These are phyloP conservation scores for Magallana ariakensis DNA, from an alignment of 1,140 invertebrate genomes.

Conservation along the genomic window DNA sequence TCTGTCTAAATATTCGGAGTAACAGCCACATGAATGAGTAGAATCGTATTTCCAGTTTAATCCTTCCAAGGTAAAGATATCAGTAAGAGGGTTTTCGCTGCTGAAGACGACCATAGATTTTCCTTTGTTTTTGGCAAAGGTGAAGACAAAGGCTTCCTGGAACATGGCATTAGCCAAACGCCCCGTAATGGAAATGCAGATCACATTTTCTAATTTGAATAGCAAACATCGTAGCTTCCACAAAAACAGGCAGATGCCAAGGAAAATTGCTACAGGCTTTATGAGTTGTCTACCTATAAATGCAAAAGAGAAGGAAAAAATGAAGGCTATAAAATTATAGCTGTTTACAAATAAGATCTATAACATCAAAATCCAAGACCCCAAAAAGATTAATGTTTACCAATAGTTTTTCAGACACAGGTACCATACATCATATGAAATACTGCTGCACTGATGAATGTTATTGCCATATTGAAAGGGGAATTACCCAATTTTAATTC, in stretches of 20 bases:
- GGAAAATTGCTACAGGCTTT: neutral
- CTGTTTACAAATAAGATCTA: too few species aligned
- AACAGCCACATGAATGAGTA: conserved; percentile 26
- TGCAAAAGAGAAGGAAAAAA: neutral
- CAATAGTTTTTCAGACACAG: too few species aligned
- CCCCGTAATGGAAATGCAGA: conserved; percentile 46
- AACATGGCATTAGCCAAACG: conserved; percentile 54
- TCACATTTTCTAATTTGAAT: neutral
- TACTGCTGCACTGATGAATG: too few species aligned
- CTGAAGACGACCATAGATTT: conserved; percentile 33
- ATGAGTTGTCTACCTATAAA: neutral
- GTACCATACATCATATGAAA: too few species aligned
- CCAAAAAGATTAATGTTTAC: too few species aligned
- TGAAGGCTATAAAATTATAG: too few species aligned
- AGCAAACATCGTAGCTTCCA: neutral
- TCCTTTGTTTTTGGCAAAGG: conserved; percentile 34
- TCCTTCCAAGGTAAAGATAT: conserved; percentile 36
- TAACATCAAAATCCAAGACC: too few species aligned
- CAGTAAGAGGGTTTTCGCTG: neutral
- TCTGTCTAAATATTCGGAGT: conserved; percentile 24
- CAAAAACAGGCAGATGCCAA: neutral
- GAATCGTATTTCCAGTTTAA: conserved; percentile 17
- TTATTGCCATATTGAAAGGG: too few species aligned
- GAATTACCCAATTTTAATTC: too few species aligned
- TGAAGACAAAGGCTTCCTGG: conserved; percentile 50